Conservation (phyloP, 2,113 vertebrate genomes). For the Marmota flaviventris region DNA sequence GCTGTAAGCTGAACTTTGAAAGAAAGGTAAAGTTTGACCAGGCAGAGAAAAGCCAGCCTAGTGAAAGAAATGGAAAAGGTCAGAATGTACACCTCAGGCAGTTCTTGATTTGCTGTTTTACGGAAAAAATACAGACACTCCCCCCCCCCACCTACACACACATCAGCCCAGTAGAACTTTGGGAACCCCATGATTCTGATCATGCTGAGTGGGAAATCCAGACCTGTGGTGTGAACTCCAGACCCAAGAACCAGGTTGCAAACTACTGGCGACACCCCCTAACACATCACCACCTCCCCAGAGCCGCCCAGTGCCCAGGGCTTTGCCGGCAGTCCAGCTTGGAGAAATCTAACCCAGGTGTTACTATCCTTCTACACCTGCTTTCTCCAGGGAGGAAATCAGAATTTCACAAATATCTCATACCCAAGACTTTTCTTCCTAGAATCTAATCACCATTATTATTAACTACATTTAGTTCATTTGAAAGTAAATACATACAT, state of each 20-base stretch:
- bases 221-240: background rate
- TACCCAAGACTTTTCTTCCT: background rate
- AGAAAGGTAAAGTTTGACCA: constrained; percentile 55
- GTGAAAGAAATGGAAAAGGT: constrained; percentile 69
- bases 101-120: constrained; percentile 50
- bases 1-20: constrained; percentile 63
- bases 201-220: background rate
- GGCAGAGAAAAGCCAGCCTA: constrained; percentile 56
- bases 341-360: background rate
- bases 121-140: background rate
- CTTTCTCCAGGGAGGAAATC: background rate
- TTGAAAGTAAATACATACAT: background rate
- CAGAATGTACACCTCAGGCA: constrained; percentile 56
- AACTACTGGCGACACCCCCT: background rate
- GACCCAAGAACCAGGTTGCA: background rate
- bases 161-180: background rate
- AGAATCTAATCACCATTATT: background rate
- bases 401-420: background rate
- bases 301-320: background rate
- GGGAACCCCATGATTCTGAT: background rate
- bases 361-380: background rate
- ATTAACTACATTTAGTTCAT: background rate
- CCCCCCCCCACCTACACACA: too few relatives aligned
- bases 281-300: background rate
- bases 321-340: too few relatives aligned